phyloP scores from a whole-genome alignment of 2,113 vertebrate genomes.

The Lipophrys pholis region DNA sequence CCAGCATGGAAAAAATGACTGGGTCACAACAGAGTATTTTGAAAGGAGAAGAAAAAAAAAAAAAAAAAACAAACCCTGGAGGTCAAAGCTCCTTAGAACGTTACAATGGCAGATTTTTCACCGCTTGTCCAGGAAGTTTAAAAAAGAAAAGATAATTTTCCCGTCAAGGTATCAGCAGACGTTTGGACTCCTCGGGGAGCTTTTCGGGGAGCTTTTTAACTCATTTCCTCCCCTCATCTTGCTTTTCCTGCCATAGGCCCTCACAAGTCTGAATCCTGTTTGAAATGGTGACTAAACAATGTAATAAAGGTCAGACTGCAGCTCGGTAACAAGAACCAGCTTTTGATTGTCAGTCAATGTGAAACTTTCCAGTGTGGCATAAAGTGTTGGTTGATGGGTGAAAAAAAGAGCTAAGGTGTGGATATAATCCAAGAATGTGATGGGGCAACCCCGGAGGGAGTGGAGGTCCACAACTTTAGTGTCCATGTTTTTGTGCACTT shows the following conservation, averaged over 20 bases:
- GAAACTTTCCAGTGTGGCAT: constrained; percentile 11
- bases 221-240: constrained; percentile 4
- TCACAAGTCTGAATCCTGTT: constrained; percentile 14
- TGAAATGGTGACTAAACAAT: constrained; percentile 32
- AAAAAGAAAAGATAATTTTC: constrained; percentile 17
- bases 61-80: constrained; percentile 11
- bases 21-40: constrained; percentile 57
- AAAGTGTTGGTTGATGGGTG: background rate
- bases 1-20: constrained; percentile 69
- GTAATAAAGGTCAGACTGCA: constrained; percentile 19
- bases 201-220: background rate
- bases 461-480: too few species aligned
- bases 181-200: constrained; percentile 11
- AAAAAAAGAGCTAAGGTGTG: constrained; percentile 8
- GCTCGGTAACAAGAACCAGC: constrained; percentile 36
- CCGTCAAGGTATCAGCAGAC: background rate
- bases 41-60: constrained; percentile 34
- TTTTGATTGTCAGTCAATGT: constrained; percentile 10
- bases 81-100: constrained; percentile 35
- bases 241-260: constrained; percentile 30
- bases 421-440: constrained; percentile 6
- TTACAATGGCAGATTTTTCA: constrained; percentile 28
- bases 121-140: constrained; percentile 3
- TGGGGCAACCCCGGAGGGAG: background rate
- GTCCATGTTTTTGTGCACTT: too few species aligned